Base-by-base conservation (phyloP, 1,140 invertebrate species). In the Lordiphosa collinella region DNA sequence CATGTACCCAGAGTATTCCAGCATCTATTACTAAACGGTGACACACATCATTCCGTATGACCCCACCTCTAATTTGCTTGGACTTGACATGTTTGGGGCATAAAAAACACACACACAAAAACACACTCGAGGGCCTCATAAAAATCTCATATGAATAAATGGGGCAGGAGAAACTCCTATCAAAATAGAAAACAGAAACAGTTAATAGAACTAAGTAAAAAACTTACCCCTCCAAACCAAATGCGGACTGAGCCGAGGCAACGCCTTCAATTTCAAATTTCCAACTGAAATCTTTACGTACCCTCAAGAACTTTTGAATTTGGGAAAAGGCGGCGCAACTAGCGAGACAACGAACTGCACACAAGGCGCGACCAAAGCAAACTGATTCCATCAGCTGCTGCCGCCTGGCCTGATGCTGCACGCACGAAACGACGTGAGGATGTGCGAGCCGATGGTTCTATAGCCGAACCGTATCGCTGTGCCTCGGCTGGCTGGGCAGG, bases 341-440 rank as follows among this genome's bases (percentile, higher is more conserved):
- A 13, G 4, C 2, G 16, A 12, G 13, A 16, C 16, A 48, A 41
- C 64, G 63, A 68, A 64, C 64, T 59, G 64, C 64, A 29, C 64
- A 68, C 64, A 68, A 68, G 47, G 54, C 47, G 64, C 60, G 55
- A 68, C 64, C 47, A 66, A 68, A 36, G 64, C 64, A 46, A 59
- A 68, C 64, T 68, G 62, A 57, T 64, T 48, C 25, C 25, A 29
- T 29, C 5, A 8, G 18, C 53, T 38, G 32, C 50, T 16, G 36
- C 44, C 16, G 44, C 38, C 18, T 34, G 36, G 46, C 32, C 29
- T 40, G 46, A 48, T 50, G 54, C 37, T 57, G 53, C 53, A 50
- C 63, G 54, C 49, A 25, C 12, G 11, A 51, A 13, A 47, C 32
- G 29, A 13, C 31, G 11, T 6, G 16, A 46, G 49, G 40, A 16